Evolutionary conservation across 2,888 invertebrate species (phyloP), one percentile per base, ranked within the genome.

Genomic region (Folsomia manolachei): DNA sequence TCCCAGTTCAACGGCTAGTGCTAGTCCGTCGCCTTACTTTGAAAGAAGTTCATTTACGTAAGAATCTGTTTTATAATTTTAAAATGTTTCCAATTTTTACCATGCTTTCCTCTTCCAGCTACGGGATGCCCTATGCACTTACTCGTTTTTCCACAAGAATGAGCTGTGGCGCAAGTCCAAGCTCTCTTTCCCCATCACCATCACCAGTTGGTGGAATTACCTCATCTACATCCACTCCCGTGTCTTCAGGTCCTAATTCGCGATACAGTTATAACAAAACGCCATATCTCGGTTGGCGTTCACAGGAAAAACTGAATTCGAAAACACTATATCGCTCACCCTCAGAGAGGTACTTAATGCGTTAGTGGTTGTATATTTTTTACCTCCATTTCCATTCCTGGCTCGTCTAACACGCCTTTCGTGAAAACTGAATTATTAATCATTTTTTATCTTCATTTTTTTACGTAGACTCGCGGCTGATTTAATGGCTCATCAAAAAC

Each of bases 251-350:
- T 52, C 80, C 80, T 51, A 62, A 75, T 39, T 75, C 78, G 51
- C 73, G 79, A 24, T 75, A 78, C 56, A 73, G 75, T 24, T 93
- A 91, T 83, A 91, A 92, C 80, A 88, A 94, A 53, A 92, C 93
- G 83, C 94, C 94, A 0, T 95, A 95, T 85, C 87, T 95, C 75
- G 94, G 94, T 67, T 95, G 94, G 95, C 87, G 94, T 81, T 88
- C 88, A 1, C 90, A 94, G 84, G 94, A 94, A 84, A 88, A 93
- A 76, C 86, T 95, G 69, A 78, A 76, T 53, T 74, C 78, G 2
- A 88, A 90, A 79, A 71, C 77, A n/a, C 73, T 76, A 27, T 80
- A 78, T 70, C 87, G 88, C 81, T 83, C 85, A 1, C 79, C 82
- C 21, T 78, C 81, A 67, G 82, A 83, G 76, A 87, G 93, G 82